Base-by-base conservation (phyloP, 1,140 invertebrate genomes). In the Apis florea region DNA sequence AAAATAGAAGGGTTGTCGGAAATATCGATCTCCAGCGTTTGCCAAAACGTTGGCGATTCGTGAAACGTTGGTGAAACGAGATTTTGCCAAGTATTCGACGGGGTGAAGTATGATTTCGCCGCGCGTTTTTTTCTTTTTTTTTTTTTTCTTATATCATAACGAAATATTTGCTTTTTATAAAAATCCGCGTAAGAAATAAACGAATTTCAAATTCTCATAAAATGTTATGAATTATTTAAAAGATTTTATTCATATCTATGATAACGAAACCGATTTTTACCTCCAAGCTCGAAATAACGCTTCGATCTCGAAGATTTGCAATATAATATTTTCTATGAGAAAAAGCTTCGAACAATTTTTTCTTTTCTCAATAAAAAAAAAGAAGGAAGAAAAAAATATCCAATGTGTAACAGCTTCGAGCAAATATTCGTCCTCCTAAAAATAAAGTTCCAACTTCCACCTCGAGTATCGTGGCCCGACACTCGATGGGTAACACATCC, bases 1-100 rank as follows among this genome's bases (percentile, higher is more conserved):
- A 83, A 86, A 83, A 85, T 68, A 75, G 61, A 58, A 67, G 61
- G 71, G 21, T 73, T 51, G 26, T 9, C 2, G 63, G 53, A 26
- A 54, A 24, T 74, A 75, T 81, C 63, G 79, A 81, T 75, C 63
- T 24, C 2, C 10, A 5, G 19, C 47, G 40, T 49, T 67, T 58
- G 77, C 69, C 77, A 79, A 79, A 73, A 73, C 49, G 3, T 13
- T 26, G 9, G 31, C 31, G 40, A 67, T 47, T 40, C 15, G n/a
- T 51, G 15, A 19, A 21, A 19, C 31, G 31, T 40, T 40, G 47
- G 15, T 40, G 69, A 54, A 47, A 63, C 26, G 58, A 24, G 49
- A 13, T 73, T 64, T 72, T 64, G 21, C 26, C 68, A 72, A 40
- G 31, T 24, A 19, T 58, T 59, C n/a, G 54, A 72, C 3, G 15